Evolutionary conservation across 2,113 vertebrate genomes (phyloP).

Genomic region (Perca flavescens): DNA sequence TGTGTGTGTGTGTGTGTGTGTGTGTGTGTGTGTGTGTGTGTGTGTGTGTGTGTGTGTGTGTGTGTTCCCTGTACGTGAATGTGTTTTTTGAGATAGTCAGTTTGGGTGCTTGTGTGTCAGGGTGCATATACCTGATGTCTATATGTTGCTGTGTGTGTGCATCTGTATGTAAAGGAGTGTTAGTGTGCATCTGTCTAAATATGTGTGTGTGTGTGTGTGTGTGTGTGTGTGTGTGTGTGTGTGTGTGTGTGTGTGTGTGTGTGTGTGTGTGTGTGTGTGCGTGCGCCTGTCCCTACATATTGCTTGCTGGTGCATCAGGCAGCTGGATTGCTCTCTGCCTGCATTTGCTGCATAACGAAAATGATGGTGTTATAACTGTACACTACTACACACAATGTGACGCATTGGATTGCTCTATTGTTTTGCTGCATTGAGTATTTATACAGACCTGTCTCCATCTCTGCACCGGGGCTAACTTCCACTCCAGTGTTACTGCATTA

Average conservation of each 20-base stretch:
- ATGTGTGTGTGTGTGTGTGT: constrained; percentile 2
- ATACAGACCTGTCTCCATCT: constrained; percentile 24
- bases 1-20: constrained; percentile 1
- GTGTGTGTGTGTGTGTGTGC: constrained; percentile 24
- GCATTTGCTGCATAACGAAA: constrained; percentile 63
- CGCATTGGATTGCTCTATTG: constrained; percentile 57
- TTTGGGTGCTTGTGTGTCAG: not conserved
- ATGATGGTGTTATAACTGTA: constrained; percentile 22
- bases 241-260: not conserved
- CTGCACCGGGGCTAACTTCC: constrained; percentile 46
- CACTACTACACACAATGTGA: constrained; percentile 43
- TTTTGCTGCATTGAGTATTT: constrained; percentile 62
- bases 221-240: constrained; percentile 7
- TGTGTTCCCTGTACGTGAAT: not conserved
- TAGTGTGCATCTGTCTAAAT: not conserved
- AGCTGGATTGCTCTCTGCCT: constrained; percentile 28
- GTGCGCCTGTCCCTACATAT: not conserved
- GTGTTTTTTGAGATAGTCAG: not conserved
- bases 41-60: constrained; percentile 3
- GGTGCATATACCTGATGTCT: constrained; percentile 24
- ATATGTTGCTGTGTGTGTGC: constrained; percentile 4
- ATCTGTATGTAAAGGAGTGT: not conserved
- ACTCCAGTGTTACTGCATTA: constrained; percentile 55
- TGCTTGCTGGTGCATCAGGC: constrained; percentile 49
- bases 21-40: constrained; percentile 16